Evolutionary conservation across 2,797 vertebrate species (phyloP).

Genomic region (Peromyscus nudipes): DNA sequence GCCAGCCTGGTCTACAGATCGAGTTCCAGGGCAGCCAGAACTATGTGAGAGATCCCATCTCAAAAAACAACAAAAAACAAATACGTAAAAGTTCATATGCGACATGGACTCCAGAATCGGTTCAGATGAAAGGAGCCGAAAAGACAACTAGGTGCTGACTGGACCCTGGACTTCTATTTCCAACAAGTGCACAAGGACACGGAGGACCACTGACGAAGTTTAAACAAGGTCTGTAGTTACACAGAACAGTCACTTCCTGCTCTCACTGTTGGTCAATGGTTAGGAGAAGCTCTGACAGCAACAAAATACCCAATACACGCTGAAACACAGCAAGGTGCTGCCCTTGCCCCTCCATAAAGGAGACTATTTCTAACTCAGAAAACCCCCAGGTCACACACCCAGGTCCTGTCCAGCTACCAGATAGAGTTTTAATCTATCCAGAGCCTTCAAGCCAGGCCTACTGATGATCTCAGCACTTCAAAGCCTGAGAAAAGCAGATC

Average conservation of each 20-base stretch:
- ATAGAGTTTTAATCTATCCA: not conserved
- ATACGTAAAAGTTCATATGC: not conserved
- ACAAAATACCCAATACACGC: not conserved
- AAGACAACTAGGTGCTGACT: not conserved
- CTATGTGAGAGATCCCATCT: not conserved
- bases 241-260: not conserved
- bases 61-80: not conserved
- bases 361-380: not conserved
- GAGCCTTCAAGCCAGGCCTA: not conserved
- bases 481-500: not conserved
- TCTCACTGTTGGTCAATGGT: not conserved
- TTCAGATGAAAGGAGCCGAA: not conserved
- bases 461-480: not conserved
- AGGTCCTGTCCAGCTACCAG: not conserved
- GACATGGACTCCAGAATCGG: not conserved
- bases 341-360: not conserved
- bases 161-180: not conserved
- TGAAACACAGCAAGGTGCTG: accelerated
- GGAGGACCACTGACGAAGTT: not conserved
- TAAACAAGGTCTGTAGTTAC: not conserved
- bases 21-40: not conserved
- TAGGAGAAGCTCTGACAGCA: not conserved
- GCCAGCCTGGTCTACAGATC: not conserved
- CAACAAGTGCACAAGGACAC: not conserved
- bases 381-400: not conserved